A percentile compares a stretch with the other conserved stretches of the same genome.
These are phyloP conservation scores for Sebastes cheni DNA, from an alignment of 2,797 vertebrate genomes.

Conservation along the genomic window DNA sequence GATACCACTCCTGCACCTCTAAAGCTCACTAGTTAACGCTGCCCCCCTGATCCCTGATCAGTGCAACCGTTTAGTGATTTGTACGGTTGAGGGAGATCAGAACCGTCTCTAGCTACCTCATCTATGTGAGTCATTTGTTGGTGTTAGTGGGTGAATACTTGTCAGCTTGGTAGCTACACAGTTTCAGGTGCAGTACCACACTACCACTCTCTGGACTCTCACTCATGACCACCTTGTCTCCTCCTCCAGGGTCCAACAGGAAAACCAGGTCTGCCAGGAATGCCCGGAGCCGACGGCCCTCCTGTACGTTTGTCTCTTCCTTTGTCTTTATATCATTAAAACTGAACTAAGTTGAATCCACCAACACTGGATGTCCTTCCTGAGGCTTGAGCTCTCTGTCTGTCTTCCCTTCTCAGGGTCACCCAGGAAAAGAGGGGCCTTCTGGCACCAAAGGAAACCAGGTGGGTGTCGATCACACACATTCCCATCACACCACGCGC, in stretches of 20 bases:
- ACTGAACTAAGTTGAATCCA: background rate
- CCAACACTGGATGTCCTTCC: rapidly evolving
- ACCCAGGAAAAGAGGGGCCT: slow-evolving; percentile 93
- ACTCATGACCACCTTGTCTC: background rate
- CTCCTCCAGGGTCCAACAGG: slow-evolving; percentile 87
- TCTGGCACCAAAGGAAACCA: slow-evolving; percentile 91
- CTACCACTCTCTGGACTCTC: background rate
- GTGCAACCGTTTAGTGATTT: background rate
- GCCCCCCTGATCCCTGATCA: background rate
- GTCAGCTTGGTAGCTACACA: background rate
- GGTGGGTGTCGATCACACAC: slow-evolving; percentile 63
- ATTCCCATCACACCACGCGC: background rate
- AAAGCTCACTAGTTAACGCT: no score
- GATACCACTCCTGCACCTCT: background rate
- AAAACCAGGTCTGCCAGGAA: slow-evolving; percentile 93
- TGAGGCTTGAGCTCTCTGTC: background rate
- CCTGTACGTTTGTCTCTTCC: slow-evolving; percentile 81
- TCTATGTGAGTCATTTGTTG: background rate
- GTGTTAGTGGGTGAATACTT: background rate
- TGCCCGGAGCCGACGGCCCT: slow-evolving; percentile 91
- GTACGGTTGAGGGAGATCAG: background rate
- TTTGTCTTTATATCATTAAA: rapidly evolving
- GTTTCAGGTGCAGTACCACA: background rate
- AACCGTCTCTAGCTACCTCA: background rate
- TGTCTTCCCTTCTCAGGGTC: slow-evolving; percentile 79